Conservation (phyloP, 2,888 invertebrate genomes). For the Piscicola geometra region DNA sequence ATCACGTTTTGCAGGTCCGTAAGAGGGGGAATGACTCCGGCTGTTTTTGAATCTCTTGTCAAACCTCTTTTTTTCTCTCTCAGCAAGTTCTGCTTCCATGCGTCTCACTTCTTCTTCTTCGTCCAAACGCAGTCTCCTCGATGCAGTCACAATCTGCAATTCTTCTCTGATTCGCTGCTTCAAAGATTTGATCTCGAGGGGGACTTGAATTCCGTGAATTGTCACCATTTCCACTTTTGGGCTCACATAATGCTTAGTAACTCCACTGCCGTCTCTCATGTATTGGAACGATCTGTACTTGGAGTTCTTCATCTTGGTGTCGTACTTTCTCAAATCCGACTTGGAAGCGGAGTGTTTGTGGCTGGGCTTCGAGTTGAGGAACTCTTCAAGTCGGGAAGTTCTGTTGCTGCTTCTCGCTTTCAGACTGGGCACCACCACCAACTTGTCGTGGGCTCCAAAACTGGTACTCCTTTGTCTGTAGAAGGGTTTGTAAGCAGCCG, state of each 20-base stretch:
- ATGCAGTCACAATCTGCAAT: constrained; percentile 56
- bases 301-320: not conserved
- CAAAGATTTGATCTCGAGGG: constrained; percentile 52
- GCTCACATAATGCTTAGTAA: not conserved
- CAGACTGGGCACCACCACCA: not conserved
- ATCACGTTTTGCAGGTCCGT: not conserved
- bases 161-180: constrained; percentile 58
- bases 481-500: not conserved
- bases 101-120: constrained; percentile 56
- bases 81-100: constrained; percentile 48
- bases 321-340: not conserved
- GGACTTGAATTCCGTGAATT: constrained; percentile 52
- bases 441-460: constrained; percentile 23
- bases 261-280: too few species aligned
- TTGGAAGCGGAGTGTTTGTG: not conserved
- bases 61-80: constrained; percentile 37
- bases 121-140: constrained; percentile 55
- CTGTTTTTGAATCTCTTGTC: constrained; percentile 2
- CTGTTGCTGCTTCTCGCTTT: constrained; percentile 12
- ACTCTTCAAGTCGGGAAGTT: constrained; percentile 26
- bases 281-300: too few species aligned
- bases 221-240: constrained; percentile 43
- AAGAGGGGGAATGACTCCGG: not conserved
- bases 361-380: constrained; percentile 17
- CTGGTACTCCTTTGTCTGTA: constrained; percentile 25